phyloP scores from a whole-genome alignment of 2,113 vertebrate genomes.

The Sterrhoptilus dennistouni region DNA sequence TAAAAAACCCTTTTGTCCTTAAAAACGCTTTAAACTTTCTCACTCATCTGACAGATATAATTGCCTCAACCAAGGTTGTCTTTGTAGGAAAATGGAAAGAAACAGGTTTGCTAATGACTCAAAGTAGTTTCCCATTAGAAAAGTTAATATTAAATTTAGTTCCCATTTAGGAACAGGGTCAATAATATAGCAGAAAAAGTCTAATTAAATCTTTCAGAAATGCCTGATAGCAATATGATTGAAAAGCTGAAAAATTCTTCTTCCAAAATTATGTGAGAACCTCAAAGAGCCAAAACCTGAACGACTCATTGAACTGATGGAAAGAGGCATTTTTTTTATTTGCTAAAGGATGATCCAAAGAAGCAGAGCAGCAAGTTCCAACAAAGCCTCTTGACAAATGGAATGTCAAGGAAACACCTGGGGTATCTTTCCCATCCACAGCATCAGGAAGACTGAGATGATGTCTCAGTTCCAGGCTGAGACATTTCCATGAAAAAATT shows the following conservation, averaged over 20 bases:
- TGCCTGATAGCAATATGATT: background rate
- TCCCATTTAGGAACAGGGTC: background rate
- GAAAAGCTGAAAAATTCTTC: background rate
- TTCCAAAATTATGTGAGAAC: background rate
- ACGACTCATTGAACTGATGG: background rate
- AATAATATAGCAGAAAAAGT: background rate
- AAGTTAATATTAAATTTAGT: constrained; percentile 8
- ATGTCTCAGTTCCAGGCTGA: background rate
- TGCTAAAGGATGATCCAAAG: background rate
- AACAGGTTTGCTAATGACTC: background rate
- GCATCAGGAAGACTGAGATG: background rate
- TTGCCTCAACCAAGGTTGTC: background rate
- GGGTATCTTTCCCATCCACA: background rate
- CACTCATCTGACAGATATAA: background rate
- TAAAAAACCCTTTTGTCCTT: background rate
- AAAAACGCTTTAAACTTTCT: background rate
- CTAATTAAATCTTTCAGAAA: constrained; percentile 21
- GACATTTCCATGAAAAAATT: background rate
- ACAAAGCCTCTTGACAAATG: background rate
- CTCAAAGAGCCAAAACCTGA: background rate
- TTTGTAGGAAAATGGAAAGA: background rate
- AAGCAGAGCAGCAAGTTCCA: background rate
- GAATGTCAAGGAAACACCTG: background rate
- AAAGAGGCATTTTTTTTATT: background rate
- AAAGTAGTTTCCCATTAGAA: background rate